A percentile compares a stretch with the other conserved stretches of the same genome.
Evolutionary conservation across 2,113 vertebrate species (phyloP).

Genomic region (Ondatra zibethicus): DNA sequence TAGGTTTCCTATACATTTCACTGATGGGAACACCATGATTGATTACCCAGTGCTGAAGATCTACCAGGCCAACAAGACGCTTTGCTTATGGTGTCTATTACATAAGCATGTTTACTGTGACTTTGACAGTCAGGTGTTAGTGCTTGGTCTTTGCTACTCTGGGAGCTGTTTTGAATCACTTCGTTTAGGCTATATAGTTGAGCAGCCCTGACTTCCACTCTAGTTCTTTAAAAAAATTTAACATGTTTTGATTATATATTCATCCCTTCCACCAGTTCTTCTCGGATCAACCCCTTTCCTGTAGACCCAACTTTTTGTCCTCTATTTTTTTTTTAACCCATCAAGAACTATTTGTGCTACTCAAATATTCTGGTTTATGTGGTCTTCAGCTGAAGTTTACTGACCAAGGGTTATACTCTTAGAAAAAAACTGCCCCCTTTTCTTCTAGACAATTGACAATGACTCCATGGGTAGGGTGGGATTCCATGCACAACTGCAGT

Average conservation of each 20-base stretch:
- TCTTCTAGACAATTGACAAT: neutral
- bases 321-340: neutral
- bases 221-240: neutral
- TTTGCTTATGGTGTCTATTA: neutral
- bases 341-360: neutral
- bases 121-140: neutral
- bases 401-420: neutral
- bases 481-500: neutral
- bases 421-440: neutral
- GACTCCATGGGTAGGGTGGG: neutral
- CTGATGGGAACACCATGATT: neutral
- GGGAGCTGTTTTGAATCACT: neutral
- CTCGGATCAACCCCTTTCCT: neutral
- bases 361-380: neutral
- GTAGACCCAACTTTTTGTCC: neutral
- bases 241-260: neutral
- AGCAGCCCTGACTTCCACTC: neutral
- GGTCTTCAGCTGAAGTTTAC: neutral
- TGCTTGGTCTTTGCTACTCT: neutral
- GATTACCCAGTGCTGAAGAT: neutral
- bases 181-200: neutral
- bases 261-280: neutral
- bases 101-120: neutral
- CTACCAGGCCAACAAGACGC: neutral
- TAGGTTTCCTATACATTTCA: neutral